A percentile compares a stretch with the other conserved stretches of the same genome.
phyloP scores from a whole-genome alignment of 2,113 vertebrate species.

The Nestor notabilis region DNA sequence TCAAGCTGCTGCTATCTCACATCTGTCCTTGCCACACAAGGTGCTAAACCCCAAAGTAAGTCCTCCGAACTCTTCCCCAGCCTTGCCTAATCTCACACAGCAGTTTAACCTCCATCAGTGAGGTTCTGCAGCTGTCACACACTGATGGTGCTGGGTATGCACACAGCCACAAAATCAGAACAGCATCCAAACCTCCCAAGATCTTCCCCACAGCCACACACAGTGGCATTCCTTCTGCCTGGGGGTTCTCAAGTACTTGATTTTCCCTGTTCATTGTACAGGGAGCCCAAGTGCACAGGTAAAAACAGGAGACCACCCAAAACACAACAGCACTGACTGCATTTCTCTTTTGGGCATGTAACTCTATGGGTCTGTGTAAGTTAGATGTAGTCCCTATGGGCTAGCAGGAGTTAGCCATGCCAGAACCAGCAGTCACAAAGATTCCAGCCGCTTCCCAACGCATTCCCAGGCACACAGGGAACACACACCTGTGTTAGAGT shows the following conservation, averaged over 20 bases:
- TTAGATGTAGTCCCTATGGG: rapidly evolving
- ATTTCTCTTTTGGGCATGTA: rapidly evolving
- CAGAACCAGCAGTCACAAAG: background rate
- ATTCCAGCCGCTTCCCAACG: background rate
- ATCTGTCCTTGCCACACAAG: background rate
- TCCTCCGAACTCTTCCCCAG: background rate
- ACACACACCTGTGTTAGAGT: background rate
- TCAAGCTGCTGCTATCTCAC: background rate
- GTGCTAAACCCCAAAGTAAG: background rate
- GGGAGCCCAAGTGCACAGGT: background rate
- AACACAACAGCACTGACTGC: rapidly evolving
- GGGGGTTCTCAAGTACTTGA: background rate
- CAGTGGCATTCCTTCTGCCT: background rate
- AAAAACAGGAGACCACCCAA: background rate
- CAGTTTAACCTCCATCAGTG: too few species aligned
- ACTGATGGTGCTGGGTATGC: rapidly evolving
- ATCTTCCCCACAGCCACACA: background rate
- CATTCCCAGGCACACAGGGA: rapidly evolving
- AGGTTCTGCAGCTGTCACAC: background rate
- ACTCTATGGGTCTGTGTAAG: rapidly evolving
- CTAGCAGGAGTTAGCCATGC: background rate
- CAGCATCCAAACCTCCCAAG: background rate
- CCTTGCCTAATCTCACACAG: background rate
- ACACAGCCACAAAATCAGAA: background rate
- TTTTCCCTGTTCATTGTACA: rapidly evolving